A percentile compares a stretch with the other conserved stretches of the same genome.
Evolutionary conservation across 1,140 invertebrate genomes (phyloP).

Genomic region (Bombus waltoni): DNA sequence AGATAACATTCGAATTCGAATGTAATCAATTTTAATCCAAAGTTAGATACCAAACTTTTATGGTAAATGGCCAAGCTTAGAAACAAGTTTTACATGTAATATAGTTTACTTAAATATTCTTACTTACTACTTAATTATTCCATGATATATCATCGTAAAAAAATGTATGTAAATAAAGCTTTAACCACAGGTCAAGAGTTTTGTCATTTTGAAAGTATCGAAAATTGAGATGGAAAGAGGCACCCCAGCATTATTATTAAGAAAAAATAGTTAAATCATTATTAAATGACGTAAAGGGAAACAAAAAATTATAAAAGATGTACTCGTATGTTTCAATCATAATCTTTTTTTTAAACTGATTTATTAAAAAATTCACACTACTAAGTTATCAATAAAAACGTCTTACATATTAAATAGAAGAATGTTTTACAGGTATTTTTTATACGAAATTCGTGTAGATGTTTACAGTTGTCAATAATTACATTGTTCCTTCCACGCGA

Average conservation of each 20-base stretch:
- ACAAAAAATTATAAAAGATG: neutral
- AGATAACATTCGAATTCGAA: constrained; percentile 28
- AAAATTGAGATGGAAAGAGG: neutral
- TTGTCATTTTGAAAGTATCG: neutral
- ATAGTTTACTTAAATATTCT: constrained; percentile 74
- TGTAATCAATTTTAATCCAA: constrained; percentile 59
- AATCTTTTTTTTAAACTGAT: constrained; percentile 70
- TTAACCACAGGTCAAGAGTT: constrained; percentile 55
- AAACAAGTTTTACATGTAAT: constrained; percentile 71
- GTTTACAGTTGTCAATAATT: constrained; percentile 61
- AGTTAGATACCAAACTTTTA: constrained; percentile 66
- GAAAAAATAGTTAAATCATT: neutral
- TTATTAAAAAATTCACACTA: constrained; percentile 82
- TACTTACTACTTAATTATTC: constrained; percentile 70
- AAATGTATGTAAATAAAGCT: constrained; percentile 76
- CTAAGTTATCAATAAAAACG: constrained; percentile 80
- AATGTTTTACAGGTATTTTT: constrained; percentile 65
- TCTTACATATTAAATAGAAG: constrained; percentile 80
- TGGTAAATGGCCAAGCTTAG: constrained; percentile 71
- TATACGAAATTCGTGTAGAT: constrained; percentile 62
- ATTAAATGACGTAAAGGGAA: neutral
- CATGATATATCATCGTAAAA: constrained; percentile 70
- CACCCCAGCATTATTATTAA: neutral
- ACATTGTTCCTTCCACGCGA: constrained; percentile 65
- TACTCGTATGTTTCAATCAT: neutral